Conservation (phyloP, 2,113 vertebrate genomes). For the Chaetodon auriga region DNA sequence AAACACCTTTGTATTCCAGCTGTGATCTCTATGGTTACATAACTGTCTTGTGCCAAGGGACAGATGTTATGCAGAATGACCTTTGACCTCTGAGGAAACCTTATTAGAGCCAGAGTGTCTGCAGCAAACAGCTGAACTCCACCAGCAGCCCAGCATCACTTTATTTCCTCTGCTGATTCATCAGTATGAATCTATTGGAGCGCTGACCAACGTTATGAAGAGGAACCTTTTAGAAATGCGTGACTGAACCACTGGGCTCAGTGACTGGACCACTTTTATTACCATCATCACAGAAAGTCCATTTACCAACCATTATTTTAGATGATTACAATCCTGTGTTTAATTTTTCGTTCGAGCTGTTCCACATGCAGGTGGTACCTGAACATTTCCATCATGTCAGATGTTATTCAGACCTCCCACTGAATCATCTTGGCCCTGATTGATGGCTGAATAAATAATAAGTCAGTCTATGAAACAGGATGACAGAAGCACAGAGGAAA, state of each 20-base stretch:
- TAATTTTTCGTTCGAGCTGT: conserved; percentile 21
- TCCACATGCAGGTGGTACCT: background rate
- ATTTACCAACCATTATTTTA: background rate
- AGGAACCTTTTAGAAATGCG: background rate
- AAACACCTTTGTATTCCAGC: background rate
- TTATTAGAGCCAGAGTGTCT: background rate
- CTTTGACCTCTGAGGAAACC: background rate
- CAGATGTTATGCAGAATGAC: background rate
- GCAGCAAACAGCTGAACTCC: background rate
- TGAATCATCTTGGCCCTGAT: conserved; percentile 2
- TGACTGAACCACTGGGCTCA: background rate
- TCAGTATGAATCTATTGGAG: background rate
- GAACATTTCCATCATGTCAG: conserved; percentile 7
- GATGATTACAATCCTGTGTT: background rate
- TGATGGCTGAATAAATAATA: conserved; percentile 13
- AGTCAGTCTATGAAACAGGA: background rate
- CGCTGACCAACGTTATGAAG: background rate
- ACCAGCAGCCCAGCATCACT: background rate
- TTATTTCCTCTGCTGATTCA: conserved; percentile 3
- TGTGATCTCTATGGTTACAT: background rate
- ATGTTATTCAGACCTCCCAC: conserved; percentile 1
- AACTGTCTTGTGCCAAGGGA: background rate
- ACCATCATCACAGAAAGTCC: background rate
- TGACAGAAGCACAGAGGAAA: conserved; percentile 4
- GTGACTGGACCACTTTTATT: background rate